These are phyloP conservation scores for Pinctada fucata DNA, from an alignment of 2,888 invertebrate genomes.

Conservation along the genomic window DNA sequence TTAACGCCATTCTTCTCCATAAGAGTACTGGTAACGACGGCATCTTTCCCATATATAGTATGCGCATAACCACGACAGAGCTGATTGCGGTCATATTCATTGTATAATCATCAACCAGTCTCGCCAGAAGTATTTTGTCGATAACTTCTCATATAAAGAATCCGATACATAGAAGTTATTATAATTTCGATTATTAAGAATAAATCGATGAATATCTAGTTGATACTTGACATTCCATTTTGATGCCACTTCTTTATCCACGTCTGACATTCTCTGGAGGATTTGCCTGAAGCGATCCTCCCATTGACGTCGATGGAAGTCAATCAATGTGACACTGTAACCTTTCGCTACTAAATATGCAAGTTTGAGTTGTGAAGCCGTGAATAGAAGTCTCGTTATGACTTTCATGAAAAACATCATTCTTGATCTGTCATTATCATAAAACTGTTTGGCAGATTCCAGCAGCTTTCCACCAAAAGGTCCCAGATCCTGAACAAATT, in stretches of 20 bases:
- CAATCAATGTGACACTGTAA: neutral
- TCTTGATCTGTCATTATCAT: neutral
- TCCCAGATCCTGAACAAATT: neutral
- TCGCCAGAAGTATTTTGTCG: constrained; percentile 2
- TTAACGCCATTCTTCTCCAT: no score
- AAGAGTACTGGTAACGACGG: no score
- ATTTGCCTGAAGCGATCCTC: neutral
- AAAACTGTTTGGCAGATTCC: neutral
- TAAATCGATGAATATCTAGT: neutral
- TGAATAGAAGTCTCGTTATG: neutral
- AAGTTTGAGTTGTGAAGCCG: neutral
- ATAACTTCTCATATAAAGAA: neutral
- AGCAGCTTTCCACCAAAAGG: neutral
- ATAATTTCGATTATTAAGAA: neutral
- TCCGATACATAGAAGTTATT: neutral
- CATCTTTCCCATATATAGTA: no score
- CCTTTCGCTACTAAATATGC: neutral
- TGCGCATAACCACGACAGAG: no score
- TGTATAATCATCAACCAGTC: neutral
- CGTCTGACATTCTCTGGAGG: neutral
- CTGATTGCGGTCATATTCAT: no score
- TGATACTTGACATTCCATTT: neutral
- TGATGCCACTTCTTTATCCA: neutral
- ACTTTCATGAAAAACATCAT: neutral
- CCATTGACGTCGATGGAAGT: neutral